Evolutionary conservation across 2,888 invertebrate genomes (phyloP).

Genomic region (Actias luna): DNA sequence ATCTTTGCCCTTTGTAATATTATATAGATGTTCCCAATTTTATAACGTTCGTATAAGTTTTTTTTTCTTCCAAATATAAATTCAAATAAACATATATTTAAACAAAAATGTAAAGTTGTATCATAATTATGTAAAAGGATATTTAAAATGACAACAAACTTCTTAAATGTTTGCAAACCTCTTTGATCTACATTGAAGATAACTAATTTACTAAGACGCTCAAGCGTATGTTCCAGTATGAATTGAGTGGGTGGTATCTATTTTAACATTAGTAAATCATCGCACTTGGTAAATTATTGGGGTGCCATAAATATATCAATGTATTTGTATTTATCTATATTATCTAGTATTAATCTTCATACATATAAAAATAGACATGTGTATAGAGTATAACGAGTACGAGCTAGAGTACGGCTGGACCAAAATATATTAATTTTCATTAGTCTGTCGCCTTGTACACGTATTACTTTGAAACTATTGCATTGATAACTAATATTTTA

Average conservation of each 20-base stretch:
- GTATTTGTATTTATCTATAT: neutral
- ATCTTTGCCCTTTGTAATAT: too few species aligned
- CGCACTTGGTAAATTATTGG: neutral
- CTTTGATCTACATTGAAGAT: neutral
- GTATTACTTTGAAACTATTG: too few species aligned
- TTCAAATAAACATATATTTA: too few species aligned
- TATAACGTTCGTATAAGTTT: too few species aligned
- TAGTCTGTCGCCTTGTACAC: too few species aligned
- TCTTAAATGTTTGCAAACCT: neutral
- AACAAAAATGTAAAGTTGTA: too few species aligned
- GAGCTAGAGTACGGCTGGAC: too few species aligned
- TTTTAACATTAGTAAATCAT: slow-evolving; percentile 3
- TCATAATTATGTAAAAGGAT: neutral
- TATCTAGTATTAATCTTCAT: neutral
- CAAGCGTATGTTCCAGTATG: neutral
- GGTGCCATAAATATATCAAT: neutral
- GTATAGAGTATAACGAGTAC: too few species aligned
- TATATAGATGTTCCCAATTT: too few species aligned
- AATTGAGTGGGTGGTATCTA: slow-evolving; percentile 5
- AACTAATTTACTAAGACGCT: slow-evolving; percentile 1
- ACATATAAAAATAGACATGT: too few species aligned
- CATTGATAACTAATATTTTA: too few species aligned
- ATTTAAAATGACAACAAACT: neutral
- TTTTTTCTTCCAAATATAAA: neutral
- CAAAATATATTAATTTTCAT: too few species aligned